Evolutionary conservation across 2,888 invertebrate species (phyloP), one percentile per base, ranked within the genome.

Genomic region (Gymnosoma rotundatum): DNA sequence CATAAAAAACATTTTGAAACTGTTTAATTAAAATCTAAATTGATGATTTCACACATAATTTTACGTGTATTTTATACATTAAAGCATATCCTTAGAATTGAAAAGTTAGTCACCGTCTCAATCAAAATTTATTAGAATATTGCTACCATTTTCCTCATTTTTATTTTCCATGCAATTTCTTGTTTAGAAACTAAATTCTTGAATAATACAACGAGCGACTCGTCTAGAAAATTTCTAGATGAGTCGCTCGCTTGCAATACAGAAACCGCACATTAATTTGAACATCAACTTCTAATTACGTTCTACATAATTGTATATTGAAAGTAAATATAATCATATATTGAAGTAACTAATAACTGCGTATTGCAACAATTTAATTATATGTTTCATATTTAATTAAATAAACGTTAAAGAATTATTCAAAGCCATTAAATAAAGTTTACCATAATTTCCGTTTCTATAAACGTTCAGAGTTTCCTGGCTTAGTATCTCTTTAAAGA

Each of bases 371-470:
- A 73, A 70, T 25, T 63, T 61, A 72, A 73, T 72, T 69, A 81
- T 52, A 72, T n/a, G 38, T 64, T 73, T 7, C 14, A 64, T 78
- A 45, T 25, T 25, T 83, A 74, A 83, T 75, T 75, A 75, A 74
- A 83, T 74, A 63, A 60, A 70, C 56, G 64, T 70, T 74, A 60
- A 69, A 25, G 52, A 56, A 75, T 79, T 79, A 61, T 72, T 66
- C 64, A 45, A 61, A 70, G 10, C 52, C 64, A 73, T 70, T 56
- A 83, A 76, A 66, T 67, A 61, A 79, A 69, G n/a, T 63, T 80
- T 58, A 54, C 67, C 42, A 76, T 61, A 12, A 79, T 63, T 76
- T 80, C 67, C 74, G 50, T 52, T 69, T 67, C 36, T 45, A n/a
- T n/a, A 25, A 32, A 10, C 14, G n/a, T 56, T 18, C 14, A n/a